phyloP scores from a whole-genome alignment of 2,797 vertebrate species.

The Pangasius krempfi region DNA sequence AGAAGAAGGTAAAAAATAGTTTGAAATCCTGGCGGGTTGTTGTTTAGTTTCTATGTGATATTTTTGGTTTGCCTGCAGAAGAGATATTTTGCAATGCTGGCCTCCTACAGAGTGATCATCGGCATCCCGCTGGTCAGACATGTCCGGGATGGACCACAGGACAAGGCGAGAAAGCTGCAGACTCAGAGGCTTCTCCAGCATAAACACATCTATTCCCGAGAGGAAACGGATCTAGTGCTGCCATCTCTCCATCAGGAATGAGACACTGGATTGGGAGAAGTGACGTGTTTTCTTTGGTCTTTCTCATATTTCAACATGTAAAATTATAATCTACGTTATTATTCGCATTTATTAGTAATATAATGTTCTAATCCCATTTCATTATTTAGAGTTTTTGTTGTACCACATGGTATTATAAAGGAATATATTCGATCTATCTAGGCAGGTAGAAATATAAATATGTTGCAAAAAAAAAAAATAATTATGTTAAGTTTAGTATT shows the following conservation, averaged over 20 bases:
- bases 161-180: conserved; percentile 40
- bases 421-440: not conserved
- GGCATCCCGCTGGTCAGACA: conserved; percentile 38
- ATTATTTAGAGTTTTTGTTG: not conserved
- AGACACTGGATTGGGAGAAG: not conserved
- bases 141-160: conserved; percentile 41
- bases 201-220: conserved; percentile 40
- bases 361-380: not conserved
- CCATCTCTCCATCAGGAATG: conserved; percentile 2
- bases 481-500: not conserved
- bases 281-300: not conserved
- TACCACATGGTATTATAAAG: not conserved
- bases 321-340: not conserved
- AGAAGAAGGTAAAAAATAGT: not conserved
- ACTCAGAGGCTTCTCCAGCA: conserved; percentile 38
- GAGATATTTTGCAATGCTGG: not conserved
- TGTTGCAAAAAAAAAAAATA: not conserved
- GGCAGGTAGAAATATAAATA: not conserved
- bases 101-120: conserved; percentile 31
- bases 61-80: conserved; percentile 8
- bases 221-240: conserved; percentile 3
- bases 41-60: conserved; percentile 3
- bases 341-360: not conserved
- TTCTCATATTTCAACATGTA: not conserved
- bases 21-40: not conserved